These are phyloP conservation scores for Drosophila rufa DNA, from an alignment of 1,140 invertebrate species.

Conservation along the genomic window DNA sequence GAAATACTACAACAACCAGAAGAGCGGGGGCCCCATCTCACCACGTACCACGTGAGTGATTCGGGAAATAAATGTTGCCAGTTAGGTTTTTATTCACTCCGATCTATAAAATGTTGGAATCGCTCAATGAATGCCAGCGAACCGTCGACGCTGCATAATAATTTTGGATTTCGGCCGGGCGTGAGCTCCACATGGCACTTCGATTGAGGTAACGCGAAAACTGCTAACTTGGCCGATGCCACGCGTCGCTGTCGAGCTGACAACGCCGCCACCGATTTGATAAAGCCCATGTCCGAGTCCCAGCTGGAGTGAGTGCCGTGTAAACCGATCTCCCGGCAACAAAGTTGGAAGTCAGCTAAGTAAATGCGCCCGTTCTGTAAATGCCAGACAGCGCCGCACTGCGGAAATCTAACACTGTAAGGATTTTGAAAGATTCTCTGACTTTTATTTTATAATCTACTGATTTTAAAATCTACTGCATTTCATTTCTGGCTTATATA, in stretches of 20 bases:
- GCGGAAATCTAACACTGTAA: constrained; percentile 20
- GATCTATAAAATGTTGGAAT: constrained; percentile 28
- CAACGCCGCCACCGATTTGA: constrained; percentile 33
- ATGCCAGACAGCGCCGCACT: constrained; percentile 32
- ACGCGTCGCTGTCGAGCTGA: constrained; percentile 51
- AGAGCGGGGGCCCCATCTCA: not conserved
- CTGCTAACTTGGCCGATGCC: constrained; percentile 54
- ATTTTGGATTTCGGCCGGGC: not conserved
- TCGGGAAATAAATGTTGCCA: constrained; percentile 14
- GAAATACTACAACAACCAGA: constrained; percentile 12
- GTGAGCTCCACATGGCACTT: constrained; percentile 18
- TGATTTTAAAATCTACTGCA: too few relatives aligned
- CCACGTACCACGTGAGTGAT: constrained; percentile 33
- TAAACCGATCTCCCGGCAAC: constrained; percentile 36
- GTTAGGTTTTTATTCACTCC: constrained; percentile 9
- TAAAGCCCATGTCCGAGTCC: constrained; percentile 31
- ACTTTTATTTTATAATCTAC: too few relatives aligned
- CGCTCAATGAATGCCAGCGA: constrained; percentile 28
- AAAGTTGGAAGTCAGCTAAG: constrained; percentile 42
- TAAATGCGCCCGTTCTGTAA: constrained; percentile 34
- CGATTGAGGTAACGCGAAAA: constrained; percentile 29
- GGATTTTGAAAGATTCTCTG: not conserved
- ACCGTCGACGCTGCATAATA: constrained; percentile 25
- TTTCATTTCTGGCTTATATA: too few relatives aligned
- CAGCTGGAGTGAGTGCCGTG: constrained; percentile 22